These are phyloP conservation scores for Enteromius argenteus DNA, from an alignment of 2,797 vertebrate genomes.

Conservation along the genomic window DNA sequence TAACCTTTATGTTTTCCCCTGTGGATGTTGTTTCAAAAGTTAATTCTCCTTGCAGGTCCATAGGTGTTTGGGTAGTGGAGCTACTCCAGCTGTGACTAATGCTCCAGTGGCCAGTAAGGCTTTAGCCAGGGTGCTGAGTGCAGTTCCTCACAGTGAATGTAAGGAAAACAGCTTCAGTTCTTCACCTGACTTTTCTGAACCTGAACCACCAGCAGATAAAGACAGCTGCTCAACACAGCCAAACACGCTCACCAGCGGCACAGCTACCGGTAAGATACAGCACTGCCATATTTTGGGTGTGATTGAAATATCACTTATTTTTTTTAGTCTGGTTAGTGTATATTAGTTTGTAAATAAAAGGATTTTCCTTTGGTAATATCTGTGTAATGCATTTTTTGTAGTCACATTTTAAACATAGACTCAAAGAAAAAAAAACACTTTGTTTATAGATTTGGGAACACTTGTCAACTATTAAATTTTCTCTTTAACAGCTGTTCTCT, in stretches of 20 bases:
- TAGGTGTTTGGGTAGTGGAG: conserved; percentile 60
- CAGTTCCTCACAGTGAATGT: conserved; percentile 43
- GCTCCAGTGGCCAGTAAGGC: conserved; percentile 46
- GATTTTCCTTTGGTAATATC: background rate
- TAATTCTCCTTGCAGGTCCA: conserved; percentile 66
- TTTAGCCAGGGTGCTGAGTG: conserved; percentile 60
- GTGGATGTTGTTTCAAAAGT: background rate
- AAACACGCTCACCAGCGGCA: background rate
- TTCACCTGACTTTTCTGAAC: conserved; percentile 13
- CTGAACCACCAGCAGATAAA: conserved; percentile 23
- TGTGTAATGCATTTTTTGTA: background rate
- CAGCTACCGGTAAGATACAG: conserved; percentile 44
- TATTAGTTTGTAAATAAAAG: background rate
- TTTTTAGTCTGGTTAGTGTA: background rate
- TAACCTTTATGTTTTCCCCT: too few relatives aligned
- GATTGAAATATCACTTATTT: background rate
- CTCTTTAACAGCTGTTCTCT: too few relatives aligned
- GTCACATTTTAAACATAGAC: background rate
- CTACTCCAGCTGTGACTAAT: conserved; percentile 53
- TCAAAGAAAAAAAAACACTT: background rate
- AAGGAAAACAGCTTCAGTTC: conserved; percentile 57
- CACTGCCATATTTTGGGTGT: background rate
- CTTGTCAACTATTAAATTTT: too few relatives aligned
- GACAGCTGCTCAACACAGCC: conserved; percentile 25
- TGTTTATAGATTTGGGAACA: too few relatives aligned